phyloP scores from a whole-genome alignment of 1,140 invertebrate genomes.

The Diorhabda carinulata region DNA sequence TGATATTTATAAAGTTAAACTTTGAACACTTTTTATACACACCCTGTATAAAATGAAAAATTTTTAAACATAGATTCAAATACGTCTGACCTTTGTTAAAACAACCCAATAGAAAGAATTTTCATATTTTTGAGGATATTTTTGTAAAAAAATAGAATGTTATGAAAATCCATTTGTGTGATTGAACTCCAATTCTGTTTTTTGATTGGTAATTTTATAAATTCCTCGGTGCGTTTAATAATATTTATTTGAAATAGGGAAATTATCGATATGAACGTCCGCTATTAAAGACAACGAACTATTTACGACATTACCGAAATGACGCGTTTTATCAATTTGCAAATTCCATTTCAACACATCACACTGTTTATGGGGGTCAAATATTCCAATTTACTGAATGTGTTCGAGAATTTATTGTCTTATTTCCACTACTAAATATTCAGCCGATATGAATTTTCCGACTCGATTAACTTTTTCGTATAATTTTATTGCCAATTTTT shows the following conservation, averaged over 20 bases:
- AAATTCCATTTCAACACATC: conserved; percentile 39
- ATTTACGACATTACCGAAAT: conserved; percentile 14
- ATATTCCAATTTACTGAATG: conserved; percentile 45
- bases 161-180: no score
- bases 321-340: conserved; percentile 36
- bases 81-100: no score
- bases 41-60: no score
- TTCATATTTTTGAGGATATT: no score
- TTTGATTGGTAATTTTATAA: no score
- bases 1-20: no score
- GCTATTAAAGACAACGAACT: conserved; percentile 10
- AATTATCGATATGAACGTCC: background rate
- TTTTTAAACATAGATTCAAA: no score
- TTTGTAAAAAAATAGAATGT: no score
- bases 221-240: background rate
- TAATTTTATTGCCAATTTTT: conserved; percentile 44
- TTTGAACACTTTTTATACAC: no score
- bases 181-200: no score
- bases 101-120: no score
- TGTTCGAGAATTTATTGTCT: conserved; percentile 42
- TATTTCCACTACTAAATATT: conserved; percentile 44
- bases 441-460: conserved; percentile 38
- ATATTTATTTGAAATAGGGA: background rate
- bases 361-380: conserved; percentile 44
- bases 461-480: conserved; percentile 41